A percentile compares a stretch with the other conserved stretches of the same genome.
Evolutionary conservation across 2,888 invertebrate species (phyloP).

Genomic region (Ceriagrion tenellum): DNA sequence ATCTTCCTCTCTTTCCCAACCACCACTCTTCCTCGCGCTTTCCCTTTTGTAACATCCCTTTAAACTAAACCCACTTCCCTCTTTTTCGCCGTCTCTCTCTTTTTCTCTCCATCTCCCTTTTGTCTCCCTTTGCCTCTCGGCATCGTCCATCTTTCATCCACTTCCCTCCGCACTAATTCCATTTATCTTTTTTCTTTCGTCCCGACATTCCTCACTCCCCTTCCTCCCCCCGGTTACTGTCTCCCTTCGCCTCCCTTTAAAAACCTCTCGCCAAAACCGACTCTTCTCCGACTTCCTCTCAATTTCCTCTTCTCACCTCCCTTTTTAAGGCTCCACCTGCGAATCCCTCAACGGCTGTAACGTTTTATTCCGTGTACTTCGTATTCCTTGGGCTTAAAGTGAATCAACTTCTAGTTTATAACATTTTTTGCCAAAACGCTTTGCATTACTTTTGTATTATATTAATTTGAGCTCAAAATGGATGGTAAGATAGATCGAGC

Average conservation of each 20-base stretch:
- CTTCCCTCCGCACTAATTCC: constrained; percentile 1
- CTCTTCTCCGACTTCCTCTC: too few relatives aligned
- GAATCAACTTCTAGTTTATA: too few relatives aligned
- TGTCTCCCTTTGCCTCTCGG: background rate
- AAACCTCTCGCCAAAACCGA: background rate
- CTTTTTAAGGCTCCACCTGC: background rate
- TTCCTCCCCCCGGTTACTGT: too few relatives aligned
- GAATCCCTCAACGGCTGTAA: background rate
- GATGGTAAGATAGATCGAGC: too few relatives aligned
- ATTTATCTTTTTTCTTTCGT: constrained; percentile 2
- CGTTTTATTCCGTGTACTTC: background rate
- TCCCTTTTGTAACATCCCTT: constrained; percentile 26
- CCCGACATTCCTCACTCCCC: background rate
- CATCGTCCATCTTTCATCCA: constrained; percentile 22
- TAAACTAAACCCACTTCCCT: background rate
- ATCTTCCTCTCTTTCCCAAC: background rate
- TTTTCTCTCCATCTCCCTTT: background rate
- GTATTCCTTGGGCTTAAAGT: background rate
- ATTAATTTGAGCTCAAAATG: too few relatives aligned
- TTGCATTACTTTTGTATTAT: too few relatives aligned
- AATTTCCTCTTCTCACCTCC: background rate
- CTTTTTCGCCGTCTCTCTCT: background rate
- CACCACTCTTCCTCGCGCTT: background rate
- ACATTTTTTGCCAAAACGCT: too few relatives aligned
- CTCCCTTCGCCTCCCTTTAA: background rate